Evolutionary conservation across 2,113 vertebrate species (phyloP), one percentile per base, ranked within the genome.

Genomic region (Dasyornis broadbenti): DNA sequence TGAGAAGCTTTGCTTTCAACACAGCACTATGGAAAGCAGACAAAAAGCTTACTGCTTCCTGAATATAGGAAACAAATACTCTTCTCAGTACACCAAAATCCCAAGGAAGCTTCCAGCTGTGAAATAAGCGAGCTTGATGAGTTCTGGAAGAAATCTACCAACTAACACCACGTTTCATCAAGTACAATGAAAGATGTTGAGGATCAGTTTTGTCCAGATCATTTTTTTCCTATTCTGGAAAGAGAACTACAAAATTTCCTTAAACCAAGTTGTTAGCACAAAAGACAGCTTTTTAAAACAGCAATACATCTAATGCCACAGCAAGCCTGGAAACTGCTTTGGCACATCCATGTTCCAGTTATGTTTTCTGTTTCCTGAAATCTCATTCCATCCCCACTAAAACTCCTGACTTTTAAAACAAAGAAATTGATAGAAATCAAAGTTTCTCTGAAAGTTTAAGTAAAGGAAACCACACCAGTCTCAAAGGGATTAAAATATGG

Each of bases 381-480:
- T 50, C 15, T 63, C 63, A 63, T 23, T 71, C 35, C 7, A 31
- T 21, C 85, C 17, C 20, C 50, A 76, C 6, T 40, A 35, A 22
- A 91, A 90, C 30, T 49, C 50, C 54, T 45, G 11, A 15, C 22
- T 89, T 80, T 59, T 35, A 70, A 85, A 94, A 79, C 59, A 89
- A 95, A 86, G 40, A 91, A 71, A 50, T 2, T 39, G 10, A 87
- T 44, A 79, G 68, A 92, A 95, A 92, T 56, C 39, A 79, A 92
- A 87, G 45, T 60, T 95, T 60, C 73, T 73, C 56, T 71, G 27
- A 63, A 71, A 89, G 50, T 53, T 86, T 47, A 88, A 96, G 40
- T 54, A 89, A 95, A 90, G 49, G 20, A 97, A 95, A 92, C 72
- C 42, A 94, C 33, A 87, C 5, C 15, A 87, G 60, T 54, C 83